These are phyloP conservation scores for Lampropteryx suffumata DNA, from an alignment of 2,888 invertebrate genomes.

Conservation along the genomic window DNA sequence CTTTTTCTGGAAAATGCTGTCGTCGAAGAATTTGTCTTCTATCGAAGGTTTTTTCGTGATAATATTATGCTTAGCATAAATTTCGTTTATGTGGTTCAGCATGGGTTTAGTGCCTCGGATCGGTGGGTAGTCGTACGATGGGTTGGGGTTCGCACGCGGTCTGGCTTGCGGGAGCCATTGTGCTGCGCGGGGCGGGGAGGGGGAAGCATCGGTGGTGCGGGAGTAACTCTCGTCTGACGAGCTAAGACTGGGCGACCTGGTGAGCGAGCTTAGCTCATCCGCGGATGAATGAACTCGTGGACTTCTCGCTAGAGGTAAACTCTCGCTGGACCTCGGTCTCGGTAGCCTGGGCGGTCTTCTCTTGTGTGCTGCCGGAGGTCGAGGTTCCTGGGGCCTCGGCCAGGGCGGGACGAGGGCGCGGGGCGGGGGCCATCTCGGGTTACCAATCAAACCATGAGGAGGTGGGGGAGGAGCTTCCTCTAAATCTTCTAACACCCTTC, in stretches of 20 bases:
- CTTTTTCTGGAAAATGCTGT: slow-evolving; percentile 68
- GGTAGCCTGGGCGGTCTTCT: slow-evolving; percentile 78
- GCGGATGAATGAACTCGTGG: slow-evolving; percentile 90
- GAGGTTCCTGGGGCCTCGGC: slow-evolving; percentile 81
- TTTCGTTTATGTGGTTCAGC: slow-evolving; percentile 63
- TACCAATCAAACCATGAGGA: slow-evolving; percentile 73
- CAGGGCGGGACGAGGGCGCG: slow-evolving; percentile 84
- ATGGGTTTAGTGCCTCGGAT: slow-evolving; percentile 71
- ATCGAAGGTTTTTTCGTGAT: slow-evolving; percentile 65
- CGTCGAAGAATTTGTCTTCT: slow-evolving; percentile 71
- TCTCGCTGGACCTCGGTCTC: slow-evolving; percentile 86
- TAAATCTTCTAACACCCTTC: slow-evolving; percentile 63
- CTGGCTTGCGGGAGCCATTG: slow-evolving; percentile 76
- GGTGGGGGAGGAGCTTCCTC: slow-evolving; percentile 83
- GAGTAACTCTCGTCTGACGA: slow-evolving; percentile 94
- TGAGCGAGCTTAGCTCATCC: slow-evolving; percentile 91
- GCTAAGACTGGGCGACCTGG: slow-evolving; percentile 91
- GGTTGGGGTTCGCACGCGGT: slow-evolving; percentile 79
- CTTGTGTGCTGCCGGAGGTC: slow-evolving; percentile 67
- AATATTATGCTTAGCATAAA: slow-evolving; percentile 73
- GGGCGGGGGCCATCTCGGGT: slow-evolving; percentile 77
- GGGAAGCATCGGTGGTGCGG: slow-evolving; percentile 88
- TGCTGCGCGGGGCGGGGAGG: slow-evolving; percentile 83
- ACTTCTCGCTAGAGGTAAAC: slow-evolving; percentile 81
- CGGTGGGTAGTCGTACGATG: slow-evolving; percentile 83